Conservation (phyloP, 2,888 invertebrate genomes). For the Sarcophaga rosellei region DNA sequence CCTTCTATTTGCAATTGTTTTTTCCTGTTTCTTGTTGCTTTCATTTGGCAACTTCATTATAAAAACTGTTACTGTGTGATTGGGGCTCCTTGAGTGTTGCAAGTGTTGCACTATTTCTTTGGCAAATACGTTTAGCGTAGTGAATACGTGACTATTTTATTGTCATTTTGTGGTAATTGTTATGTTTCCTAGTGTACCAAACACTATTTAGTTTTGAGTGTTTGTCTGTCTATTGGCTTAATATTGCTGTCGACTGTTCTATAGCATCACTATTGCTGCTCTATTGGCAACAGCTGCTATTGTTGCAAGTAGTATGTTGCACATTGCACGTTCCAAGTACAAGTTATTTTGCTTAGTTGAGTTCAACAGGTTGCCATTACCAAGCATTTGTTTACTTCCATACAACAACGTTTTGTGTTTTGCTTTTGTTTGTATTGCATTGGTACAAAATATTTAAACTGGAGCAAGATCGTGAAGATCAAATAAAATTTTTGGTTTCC, state of each 20-base stretch:
- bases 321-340: constrained; percentile 49
- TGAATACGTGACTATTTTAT: constrained; percentile 69
- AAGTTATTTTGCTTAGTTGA: constrained; percentile 48
- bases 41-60: constrained; percentile 68
- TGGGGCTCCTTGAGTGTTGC: constrained; percentile 41
- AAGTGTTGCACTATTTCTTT: constrained; percentile 45
- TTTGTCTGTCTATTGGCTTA: neutral
- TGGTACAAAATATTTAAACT: constrained; percentile 52
- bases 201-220: constrained; percentile 18
- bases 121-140: constrained; percentile 1
- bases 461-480: constrained; percentile 68
- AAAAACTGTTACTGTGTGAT: constrained; percentile 1
- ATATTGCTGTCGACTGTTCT: constrained; percentile 8
- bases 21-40: constrained; percentile 3
- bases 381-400: constrained; percentile 20
- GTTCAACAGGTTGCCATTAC: constrained; percentile 66
- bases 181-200: constrained; percentile 52
- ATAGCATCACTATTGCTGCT: neutral
- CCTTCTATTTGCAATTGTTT: constrained; percentile 41
- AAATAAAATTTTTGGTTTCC: constrained; percentile 35
- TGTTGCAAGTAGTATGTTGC: constrained; percentile 4
- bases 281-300: constrained; percentile 36
- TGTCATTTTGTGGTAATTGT: constrained; percentile 68
- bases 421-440: constrained; percentile 40
- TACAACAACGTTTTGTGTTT: constrained; percentile 37